Conservation (phyloP, 2,888 invertebrate genomes). For the Malachius bipustulatus region DNA sequence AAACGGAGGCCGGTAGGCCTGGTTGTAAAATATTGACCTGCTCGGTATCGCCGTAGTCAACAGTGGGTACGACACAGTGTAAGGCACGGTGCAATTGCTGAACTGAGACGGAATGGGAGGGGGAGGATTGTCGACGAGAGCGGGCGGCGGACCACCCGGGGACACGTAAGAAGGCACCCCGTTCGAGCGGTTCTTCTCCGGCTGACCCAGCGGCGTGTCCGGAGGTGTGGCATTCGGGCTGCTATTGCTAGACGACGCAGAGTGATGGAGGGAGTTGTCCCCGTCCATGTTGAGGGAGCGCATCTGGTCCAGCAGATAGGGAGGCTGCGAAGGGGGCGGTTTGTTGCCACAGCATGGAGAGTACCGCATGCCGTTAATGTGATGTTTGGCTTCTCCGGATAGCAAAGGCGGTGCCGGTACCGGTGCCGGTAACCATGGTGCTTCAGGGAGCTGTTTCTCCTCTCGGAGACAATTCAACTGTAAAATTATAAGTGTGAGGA, state of each 20-base stretch:
- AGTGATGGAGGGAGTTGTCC: constrained; percentile 39
- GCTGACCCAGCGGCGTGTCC: constrained; percentile 42
- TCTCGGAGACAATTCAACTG: constrained; percentile 53
- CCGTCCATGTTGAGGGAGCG: constrained; percentile 40
- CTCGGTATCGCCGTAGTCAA: constrained; percentile 17
- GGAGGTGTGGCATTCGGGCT: constrained; percentile 44
- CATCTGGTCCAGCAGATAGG: constrained; percentile 38
- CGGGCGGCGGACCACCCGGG: constrained; percentile 24
- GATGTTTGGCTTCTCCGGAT: constrained; percentile 12
- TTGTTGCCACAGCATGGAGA: constrained; percentile 16
- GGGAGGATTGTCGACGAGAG: constrained; percentile 33
- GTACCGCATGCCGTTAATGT: constrained; percentile 31
- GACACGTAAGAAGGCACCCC: constrained; percentile 28
- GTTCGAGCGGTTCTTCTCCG: constrained; percentile 26
- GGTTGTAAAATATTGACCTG: constrained; percentile 30
- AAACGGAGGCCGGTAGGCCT: constrained; percentile 30
- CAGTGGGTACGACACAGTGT: constrained; percentile 41
- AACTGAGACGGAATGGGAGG: constrained; percentile 27
- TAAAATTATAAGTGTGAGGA: constrained; percentile 14
- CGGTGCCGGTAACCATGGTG: constrained; percentile 17
- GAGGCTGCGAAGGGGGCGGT: constrained; percentile 26
- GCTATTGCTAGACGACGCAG: constrained; percentile 43
- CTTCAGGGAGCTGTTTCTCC: constrained; percentile 47
- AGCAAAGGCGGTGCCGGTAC: constrained; percentile 9
- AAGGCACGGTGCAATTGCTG: constrained; percentile 40